Evolutionary conservation across 2,888 invertebrate genomes (phyloP).

Genomic region (Nephrotoma guestfalica): DNA sequence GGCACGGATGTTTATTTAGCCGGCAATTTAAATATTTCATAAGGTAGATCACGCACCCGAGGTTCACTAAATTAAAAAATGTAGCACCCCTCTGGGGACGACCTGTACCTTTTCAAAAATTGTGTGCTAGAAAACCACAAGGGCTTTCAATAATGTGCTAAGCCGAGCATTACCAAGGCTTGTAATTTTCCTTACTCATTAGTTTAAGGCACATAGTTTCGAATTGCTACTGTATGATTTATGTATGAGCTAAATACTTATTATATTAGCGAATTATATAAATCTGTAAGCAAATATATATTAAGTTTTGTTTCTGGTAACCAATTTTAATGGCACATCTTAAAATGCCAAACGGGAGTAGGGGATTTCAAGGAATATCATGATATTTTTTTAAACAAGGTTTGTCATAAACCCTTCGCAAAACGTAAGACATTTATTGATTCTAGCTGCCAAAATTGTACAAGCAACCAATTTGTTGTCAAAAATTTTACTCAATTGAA

Average conservation of each 20-base stretch:
- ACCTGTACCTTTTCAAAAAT: conserved; percentile 7
- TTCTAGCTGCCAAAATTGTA: too few species aligned
- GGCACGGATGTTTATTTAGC: too few species aligned
- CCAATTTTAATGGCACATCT: too few species aligned
- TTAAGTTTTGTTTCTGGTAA: too few species aligned
- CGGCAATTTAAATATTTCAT: neutral
- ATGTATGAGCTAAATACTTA: neutral
- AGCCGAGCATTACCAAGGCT: conserved; percentile 7
- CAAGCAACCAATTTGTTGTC: too few species aligned
- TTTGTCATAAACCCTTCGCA: too few species aligned
- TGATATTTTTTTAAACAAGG: too few species aligned
- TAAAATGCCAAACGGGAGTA: too few species aligned
- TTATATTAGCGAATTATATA: neutral
- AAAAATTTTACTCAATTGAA: too few species aligned
- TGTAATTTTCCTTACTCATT: conserved; percentile 8
- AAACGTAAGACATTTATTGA: too few species aligned
- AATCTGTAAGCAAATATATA: neutral
- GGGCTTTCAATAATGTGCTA: neutral
- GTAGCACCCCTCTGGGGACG: neutral
- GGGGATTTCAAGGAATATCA: too few species aligned
- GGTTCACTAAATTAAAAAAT: neutral
- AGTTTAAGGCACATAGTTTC: conserved; percentile 3
- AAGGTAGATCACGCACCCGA: neutral
- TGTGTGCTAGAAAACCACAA: neutral
- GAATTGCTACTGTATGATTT: neutral